Evolutionary conservation across 2,113 vertebrate species (phyloP).

Genomic region (Sarotherodon lohbergeri): DNA sequence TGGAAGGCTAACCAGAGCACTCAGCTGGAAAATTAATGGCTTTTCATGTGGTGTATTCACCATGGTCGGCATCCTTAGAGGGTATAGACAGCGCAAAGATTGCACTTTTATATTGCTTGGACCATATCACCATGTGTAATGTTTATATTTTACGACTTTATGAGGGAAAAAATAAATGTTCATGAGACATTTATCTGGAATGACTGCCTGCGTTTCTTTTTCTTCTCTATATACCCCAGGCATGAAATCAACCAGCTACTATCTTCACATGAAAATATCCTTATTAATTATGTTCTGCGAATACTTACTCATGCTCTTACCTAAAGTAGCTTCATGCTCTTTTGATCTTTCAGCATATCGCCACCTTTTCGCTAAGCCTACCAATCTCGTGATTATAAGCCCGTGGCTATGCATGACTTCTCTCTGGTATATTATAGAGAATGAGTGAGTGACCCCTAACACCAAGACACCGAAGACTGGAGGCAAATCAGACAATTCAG

Average conservation of each 20-base stretch:
- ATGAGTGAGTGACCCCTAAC: slow-evolving; percentile 29
- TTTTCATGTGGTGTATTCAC: not conserved
- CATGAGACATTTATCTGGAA: not conserved
- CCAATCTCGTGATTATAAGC: slow-evolving; percentile 1
- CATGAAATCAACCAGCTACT: not conserved
- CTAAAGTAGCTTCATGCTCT: not conserved
- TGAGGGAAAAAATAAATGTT: not conserved
- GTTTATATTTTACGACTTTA: not conserved
- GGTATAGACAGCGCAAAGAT: not conserved
- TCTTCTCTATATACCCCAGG: not conserved
- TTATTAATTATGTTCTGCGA: not conserved
- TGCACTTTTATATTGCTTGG: not conserved
- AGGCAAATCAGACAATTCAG: slow-evolving; percentile 1
- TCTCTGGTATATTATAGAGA: not conserved
- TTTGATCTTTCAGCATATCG: not conserved
- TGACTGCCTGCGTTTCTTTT: not conserved
- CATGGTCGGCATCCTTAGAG: not conserved
- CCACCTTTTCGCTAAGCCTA: not conserved
- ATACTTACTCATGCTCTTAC: not conserved
- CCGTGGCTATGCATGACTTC: not conserved
- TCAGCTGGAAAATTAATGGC: slow-evolving; percentile 39
- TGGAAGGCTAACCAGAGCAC: slow-evolving; percentile 24
- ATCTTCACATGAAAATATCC: not conserved
- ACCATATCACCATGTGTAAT: not conserved
- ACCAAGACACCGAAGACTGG: slow-evolving; percentile 6